phyloP scores from a whole-genome alignment of 2,113 vertebrate genomes.

The Microcebus jonahi region DNA sequence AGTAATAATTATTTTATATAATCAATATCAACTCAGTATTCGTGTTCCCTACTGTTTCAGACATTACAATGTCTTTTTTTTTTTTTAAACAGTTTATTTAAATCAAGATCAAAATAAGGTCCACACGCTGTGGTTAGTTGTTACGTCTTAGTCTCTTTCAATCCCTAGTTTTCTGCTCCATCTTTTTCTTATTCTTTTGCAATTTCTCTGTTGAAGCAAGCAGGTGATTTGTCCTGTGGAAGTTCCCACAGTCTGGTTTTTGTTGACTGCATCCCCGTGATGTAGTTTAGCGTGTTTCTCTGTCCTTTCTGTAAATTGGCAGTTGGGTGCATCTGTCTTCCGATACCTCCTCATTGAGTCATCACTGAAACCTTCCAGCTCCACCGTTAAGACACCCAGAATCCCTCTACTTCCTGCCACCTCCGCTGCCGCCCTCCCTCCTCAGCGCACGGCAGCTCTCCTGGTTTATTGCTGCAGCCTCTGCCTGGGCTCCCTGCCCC shows the following conservation, averaged over 20 bases:
- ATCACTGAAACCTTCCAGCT: not conserved
- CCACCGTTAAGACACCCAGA: not conserved
- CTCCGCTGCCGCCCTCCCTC: no score
- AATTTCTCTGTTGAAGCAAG: not conserved
- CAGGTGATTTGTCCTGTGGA: not conserved
- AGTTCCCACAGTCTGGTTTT: not conserved
- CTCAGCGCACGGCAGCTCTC: rapidly evolving
- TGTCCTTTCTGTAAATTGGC: not conserved
- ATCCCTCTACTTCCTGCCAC: not conserved
- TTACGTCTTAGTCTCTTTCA: not conserved
- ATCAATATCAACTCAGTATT: not conserved
- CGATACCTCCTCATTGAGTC: not conserved
- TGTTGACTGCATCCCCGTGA: not conserved
- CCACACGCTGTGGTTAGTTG: not conserved
- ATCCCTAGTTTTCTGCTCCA: not conserved
- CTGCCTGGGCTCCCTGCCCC: not conserved
- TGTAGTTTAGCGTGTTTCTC: not conserved
- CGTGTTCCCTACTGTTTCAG: not conserved
- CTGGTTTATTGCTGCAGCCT: not conserved
- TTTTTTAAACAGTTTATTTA: not conserved
- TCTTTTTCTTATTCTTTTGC: not conserved
- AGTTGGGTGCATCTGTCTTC: not conserved
- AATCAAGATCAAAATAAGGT: not conserved
- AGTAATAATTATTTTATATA: not conserved
- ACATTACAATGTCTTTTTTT: not conserved